Evolutionary conservation across 2,113 vertebrate species (phyloP), one percentile per base, ranked within the genome.

Genomic region (Melanerpes aurifrons): DNA sequence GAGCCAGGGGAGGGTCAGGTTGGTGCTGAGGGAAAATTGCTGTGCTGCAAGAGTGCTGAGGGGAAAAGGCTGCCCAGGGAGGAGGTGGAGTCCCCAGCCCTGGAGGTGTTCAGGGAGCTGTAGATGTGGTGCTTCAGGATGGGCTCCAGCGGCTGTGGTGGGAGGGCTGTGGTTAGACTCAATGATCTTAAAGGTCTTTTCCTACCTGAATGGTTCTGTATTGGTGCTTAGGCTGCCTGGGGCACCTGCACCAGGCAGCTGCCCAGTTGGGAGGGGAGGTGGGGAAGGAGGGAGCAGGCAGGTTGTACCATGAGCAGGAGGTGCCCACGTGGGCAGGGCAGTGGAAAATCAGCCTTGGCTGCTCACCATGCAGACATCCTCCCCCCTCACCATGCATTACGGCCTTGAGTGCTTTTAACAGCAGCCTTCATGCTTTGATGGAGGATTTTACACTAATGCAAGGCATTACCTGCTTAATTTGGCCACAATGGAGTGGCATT

Each of bases 401-500:
- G 85, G 90, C 92, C 95, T 94, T 75, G 94, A 95, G 92, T 90
- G 93, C 94, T 96, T 97, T 97, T 95, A 97, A 96, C 77, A 37
- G 82, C 96, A 93, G 97, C 93, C 96, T 97, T 97, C 97, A 97
- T 94, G 97, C 96, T 97, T 92, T 97, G 97, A 97, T 96, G 96
- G 96, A 87, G 96, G 96, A 98, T 98, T 98, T 98, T 97, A 96
- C 97, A 97, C 96, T 97, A 97, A 97, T 95, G 97, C 96, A 92
- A 96, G 93, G 97, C 97, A 96, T 97, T 97, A 97, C 97, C 97
- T 97, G 92, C 96, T 96, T 97, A 97, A 98, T 98, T 97, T 98
- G 97, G 95, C 96, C 96, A 92, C 97, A 97, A 97, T 95, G 92
- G 96, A 95, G 88, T 92, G 95, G 96, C 87, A 97, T 98, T 98